These are phyloP conservation scores for Drosophila biarmipes DNA, from an alignment of 1,140 invertebrate genomes.

Conservation along the genomic window DNA sequence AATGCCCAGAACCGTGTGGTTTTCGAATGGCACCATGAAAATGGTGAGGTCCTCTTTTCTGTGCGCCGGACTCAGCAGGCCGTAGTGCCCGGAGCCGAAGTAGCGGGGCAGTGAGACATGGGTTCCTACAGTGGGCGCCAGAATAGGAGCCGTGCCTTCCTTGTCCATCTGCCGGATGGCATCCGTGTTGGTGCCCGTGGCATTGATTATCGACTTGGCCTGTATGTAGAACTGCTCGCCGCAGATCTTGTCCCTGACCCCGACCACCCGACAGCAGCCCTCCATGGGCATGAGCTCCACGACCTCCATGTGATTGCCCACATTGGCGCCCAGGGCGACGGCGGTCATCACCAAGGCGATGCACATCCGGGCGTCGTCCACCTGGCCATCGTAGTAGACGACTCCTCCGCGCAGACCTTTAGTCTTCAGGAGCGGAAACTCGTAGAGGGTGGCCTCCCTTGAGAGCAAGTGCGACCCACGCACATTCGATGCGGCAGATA, in stretches of 20 bases:
- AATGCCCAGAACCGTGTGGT: constrained; percentile 36
- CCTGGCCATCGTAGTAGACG: constrained; percentile 67
- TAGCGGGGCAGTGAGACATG: constrained; percentile 51
- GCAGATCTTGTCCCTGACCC: constrained; percentile 33
- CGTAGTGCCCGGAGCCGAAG: constrained; percentile 53
- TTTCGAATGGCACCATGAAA: constrained; percentile 60
- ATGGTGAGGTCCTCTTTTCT: constrained; percentile 13
- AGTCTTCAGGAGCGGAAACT: constrained; percentile 55
- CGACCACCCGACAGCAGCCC: constrained; percentile 30
- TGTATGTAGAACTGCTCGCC: constrained; percentile 24
- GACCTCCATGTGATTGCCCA: constrained; percentile 47
- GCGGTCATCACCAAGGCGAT: constrained; percentile 58
- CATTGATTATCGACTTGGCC: constrained; percentile 52
- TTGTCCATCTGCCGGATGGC: constrained; percentile 45
- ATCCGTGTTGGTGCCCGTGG: constrained; percentile 57
- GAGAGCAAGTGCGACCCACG: constrained; percentile 53
- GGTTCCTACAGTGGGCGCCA: constrained; percentile 38
- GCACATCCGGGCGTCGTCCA: constrained; percentile 69
- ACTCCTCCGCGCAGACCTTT: constrained; percentile 48
- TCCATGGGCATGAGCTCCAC: constrained; percentile 14
- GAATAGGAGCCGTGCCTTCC: constrained; percentile 24
- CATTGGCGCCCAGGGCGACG: constrained; percentile 45
- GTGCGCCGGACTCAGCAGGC: constrained; percentile 39
- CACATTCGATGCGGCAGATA: constrained; percentile 53
- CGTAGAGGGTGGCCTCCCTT: constrained; percentile 29